Evolutionary conservation across 2,888 invertebrate species (phyloP).

Genomic region (Thysanoteuthis rhombus): DNA sequence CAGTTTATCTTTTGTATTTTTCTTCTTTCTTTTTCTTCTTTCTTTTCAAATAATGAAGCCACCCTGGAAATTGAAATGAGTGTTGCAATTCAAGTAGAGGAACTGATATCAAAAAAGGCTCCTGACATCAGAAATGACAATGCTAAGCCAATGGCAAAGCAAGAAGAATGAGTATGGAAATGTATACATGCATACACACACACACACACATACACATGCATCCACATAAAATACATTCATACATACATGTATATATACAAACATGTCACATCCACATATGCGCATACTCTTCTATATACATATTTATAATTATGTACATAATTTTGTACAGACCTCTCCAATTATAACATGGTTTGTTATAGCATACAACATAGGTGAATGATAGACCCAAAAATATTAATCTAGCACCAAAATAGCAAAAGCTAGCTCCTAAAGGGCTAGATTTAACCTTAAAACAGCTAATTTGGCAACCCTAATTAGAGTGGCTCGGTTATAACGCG

Average conservation of each 20-base stretch:
- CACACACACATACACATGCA: neutral
- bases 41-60: neutral
- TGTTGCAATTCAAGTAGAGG: neutral
- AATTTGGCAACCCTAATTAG: too few relatives aligned
- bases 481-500: too few relatives aligned
- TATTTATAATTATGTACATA: neutral
- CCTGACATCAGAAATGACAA: neutral
- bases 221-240: neutral
- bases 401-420: too few relatives aligned
- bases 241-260: neutral
- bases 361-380: too few relatives aligned
- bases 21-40: neutral
- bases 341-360: too few relatives aligned
- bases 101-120: neutral
- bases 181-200: neutral
- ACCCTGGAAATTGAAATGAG: neutral
- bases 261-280: neutral
- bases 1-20: neutral
- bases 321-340: too few relatives aligned
- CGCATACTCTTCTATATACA: neutral
- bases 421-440: too few relatives aligned
- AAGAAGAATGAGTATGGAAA: neutral
- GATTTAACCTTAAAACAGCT: too few relatives aligned
- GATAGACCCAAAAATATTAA: too few relatives aligned
- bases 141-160: neutral